These are phyloP conservation scores for Carassius gibelio DNA, from an alignment of 2,113 vertebrate genomes.

Conservation along the genomic window DNA sequence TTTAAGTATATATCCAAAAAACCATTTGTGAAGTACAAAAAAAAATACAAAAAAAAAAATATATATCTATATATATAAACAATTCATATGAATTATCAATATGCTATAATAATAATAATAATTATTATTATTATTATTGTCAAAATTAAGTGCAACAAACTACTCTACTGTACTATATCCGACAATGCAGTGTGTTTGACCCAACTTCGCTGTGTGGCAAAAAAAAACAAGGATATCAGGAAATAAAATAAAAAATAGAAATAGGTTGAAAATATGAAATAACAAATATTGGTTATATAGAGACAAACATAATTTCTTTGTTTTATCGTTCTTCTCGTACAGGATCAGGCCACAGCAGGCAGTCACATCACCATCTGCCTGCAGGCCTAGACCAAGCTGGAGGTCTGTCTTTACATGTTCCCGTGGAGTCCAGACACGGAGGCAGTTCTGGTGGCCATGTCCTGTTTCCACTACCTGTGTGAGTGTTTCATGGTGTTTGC, in stretches of 20 bases:
- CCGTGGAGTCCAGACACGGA: slow-evolving; percentile 93
- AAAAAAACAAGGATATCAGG: background rate
- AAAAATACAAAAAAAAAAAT: no score
- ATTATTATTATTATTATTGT: no score
- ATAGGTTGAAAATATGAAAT: no score
- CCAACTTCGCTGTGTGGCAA: background rate
- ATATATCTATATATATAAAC: no score
- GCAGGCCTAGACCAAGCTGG: slow-evolving; percentile 91
- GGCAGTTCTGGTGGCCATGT: slow-evolving; percentile 95
- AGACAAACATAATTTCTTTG: background rate
- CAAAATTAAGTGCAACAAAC: background rate
- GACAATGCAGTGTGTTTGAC: background rate
- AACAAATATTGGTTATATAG: no score
- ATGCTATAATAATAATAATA: no score
- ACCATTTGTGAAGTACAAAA: no score
- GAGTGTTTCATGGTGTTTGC: slow-evolving; percentile 93
- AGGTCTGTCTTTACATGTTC: slow-evolving; percentile 93
- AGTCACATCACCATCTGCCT: slow-evolving; percentile 84
- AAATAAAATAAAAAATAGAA: no score
- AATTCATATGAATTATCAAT: no score
- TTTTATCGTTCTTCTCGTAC: background rate
- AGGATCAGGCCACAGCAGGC: slow-evolving; percentile 86
- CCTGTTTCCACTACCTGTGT: slow-evolving; percentile 95
- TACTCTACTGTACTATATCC: background rate
- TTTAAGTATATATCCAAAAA: no score